These are phyloP conservation scores for Cepaea hortensis DNA, from an alignment of 2,888 invertebrate species.

Conservation along the genomic window DNA sequence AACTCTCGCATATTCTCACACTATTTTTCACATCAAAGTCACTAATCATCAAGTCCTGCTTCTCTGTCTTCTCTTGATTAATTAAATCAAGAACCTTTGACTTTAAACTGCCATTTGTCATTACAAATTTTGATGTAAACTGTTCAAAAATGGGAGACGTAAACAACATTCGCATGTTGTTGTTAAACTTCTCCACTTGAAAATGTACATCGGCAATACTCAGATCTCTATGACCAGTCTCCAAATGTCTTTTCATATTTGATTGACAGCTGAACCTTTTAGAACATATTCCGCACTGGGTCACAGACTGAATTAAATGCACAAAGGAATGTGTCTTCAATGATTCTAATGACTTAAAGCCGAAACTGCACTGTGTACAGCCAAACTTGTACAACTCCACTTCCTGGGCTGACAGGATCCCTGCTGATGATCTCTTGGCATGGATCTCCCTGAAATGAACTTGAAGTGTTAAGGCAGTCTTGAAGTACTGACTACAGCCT, in stretches of 20 bases:
- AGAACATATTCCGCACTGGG: slow-evolving; percentile 94
- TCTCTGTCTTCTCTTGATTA: neutral
- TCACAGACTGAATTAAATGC: slow-evolving; percentile 94
- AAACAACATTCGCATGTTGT: slow-evolving; percentile 57
- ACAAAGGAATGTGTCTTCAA: slow-evolving; percentile 95
- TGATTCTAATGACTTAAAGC: slow-evolving; percentile 96
- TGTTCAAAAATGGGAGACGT: slow-evolving; percentile 53
- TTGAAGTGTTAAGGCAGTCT: slow-evolving; percentile 86
- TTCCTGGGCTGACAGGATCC: slow-evolving; percentile 83
- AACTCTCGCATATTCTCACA: slow-evolving; percentile 14
- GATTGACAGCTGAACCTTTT: slow-evolving; percentile 92
- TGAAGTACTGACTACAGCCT: slow-evolving; percentile 91
- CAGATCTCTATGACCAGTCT: slow-evolving; percentile 86
- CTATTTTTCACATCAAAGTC: slow-evolving; percentile 12
- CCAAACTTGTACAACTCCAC: slow-evolving; percentile 96
- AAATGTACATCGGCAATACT: slow-evolving; percentile 84
- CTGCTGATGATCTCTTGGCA: slow-evolving; percentile 68
- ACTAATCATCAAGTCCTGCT: neutral
- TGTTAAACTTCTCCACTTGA: slow-evolving; percentile 58
- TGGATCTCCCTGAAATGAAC: slow-evolving; percentile 85
- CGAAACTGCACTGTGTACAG: slow-evolving; percentile 96
- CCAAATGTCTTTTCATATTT: slow-evolving; percentile 93
- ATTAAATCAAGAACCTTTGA: neutral
- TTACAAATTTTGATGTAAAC: slow-evolving; percentile 25
- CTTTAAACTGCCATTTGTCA: neutral